phyloP scores from a whole-genome alignment of 2,113 vertebrate genomes.

The Forbesichthys papilliferus region DNA sequence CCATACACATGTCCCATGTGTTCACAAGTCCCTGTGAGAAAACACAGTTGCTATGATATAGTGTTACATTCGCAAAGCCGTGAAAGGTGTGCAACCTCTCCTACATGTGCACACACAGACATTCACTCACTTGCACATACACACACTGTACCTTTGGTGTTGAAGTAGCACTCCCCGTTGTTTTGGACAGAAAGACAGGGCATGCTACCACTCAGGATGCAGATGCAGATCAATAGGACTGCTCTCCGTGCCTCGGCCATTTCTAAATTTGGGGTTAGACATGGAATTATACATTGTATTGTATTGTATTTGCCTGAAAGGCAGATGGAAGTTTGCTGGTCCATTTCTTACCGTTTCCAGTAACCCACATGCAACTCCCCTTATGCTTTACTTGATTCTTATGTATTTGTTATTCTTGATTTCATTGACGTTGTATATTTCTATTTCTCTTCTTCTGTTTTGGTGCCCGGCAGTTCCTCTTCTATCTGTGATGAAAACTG shows the following conservation, averaged over 20 bases:
- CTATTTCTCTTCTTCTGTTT: not conserved
- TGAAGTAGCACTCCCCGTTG: slow-evolving; percentile 77
- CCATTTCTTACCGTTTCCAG: slow-evolving; percentile 26
- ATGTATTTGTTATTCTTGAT: slow-evolving; percentile 12
- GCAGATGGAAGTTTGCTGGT: not conserved
- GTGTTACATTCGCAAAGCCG: not conserved
- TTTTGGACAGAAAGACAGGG: slow-evolving; percentile 57
- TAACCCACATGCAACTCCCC: not conserved
- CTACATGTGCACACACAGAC: not conserved
- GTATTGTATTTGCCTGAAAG: too few relatives aligned
- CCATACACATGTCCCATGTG: slow-evolving; percentile 67
- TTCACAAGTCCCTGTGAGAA: slow-evolving; percentile 70
- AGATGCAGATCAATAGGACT: slow-evolving; percentile 36
- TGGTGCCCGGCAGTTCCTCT: slow-evolving; percentile 20
- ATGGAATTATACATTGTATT: not conserved
- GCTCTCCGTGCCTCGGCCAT: slow-evolving; percentile 44
- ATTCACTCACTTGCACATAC: not conserved
- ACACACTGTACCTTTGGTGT: slow-evolving; percentile 71
- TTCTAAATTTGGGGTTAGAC: slow-evolving; percentile 21
- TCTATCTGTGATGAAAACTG: slow-evolving; percentile 11
- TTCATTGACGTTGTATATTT: slow-evolving; percentile 21
- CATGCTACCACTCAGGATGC: slow-evolving; percentile 55
- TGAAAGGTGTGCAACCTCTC: too few relatives aligned
- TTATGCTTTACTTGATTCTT: not conserved
- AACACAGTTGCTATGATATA: not conserved